Percentiles rank a stretch among this genome's conserved stretches.
Evolutionary conservation across 92 coral and sea anemone species (phyloP).

Genomic region (Actinostola sp.): DNA sequence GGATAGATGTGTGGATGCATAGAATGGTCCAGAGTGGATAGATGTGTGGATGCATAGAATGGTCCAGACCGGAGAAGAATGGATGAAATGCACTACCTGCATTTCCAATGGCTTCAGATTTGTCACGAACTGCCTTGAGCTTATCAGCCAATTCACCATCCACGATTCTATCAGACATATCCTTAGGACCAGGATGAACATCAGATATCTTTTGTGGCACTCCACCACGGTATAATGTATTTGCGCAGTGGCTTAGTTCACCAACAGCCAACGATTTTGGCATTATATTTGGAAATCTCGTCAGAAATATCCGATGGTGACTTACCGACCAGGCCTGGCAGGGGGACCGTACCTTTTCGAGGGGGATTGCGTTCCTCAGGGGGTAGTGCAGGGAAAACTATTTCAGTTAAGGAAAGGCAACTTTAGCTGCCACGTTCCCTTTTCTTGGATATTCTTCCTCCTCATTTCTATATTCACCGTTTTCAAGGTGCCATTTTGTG

Average conservation of each 20-base stretch:
- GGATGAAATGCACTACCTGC: slow-evolving; percentile 16
- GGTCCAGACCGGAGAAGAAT: background rate
- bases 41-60: slow-evolving; percentile 6
- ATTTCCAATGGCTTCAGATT: slow-evolving; percentile 14
- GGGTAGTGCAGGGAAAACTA: slow-evolving; percentile 69
- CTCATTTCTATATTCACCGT: slow-evolving; percentile 31
- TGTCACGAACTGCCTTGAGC: slow-evolving; percentile 35
- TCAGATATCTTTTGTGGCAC: slow-evolving; percentile 83
- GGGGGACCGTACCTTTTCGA: slow-evolving; percentile 79
- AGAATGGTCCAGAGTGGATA: background rate
- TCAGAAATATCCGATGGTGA: slow-evolving; percentile 81
- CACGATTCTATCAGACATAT: slow-evolving; percentile 1
- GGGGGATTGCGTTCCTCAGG: slow-evolving; percentile 61
- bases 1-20: background rate
- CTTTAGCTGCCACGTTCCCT: slow-evolving; percentile 90
- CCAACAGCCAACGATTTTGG: slow-evolving; percentile 94
- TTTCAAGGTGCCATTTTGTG: slow-evolving; percentile 35
- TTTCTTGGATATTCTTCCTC: slow-evolving; percentile 63
- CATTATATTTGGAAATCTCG: slow-evolving; percentile 90
- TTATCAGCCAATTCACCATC: slow-evolving; percentile 35
- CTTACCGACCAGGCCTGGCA: slow-evolving; percentile 87
- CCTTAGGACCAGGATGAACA: slow-evolving; percentile 48
- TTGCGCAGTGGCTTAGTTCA: slow-evolving; percentile 77
- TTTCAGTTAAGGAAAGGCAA: slow-evolving; percentile 81
- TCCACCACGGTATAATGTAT: slow-evolving; percentile 78